Percentiles rank a stretch among this genome's conserved stretches.
These are phyloP conservation scores for Fratercula arctica DNA, from an alignment of 2,797 vertebrate genomes.

Conservation along the genomic window DNA sequence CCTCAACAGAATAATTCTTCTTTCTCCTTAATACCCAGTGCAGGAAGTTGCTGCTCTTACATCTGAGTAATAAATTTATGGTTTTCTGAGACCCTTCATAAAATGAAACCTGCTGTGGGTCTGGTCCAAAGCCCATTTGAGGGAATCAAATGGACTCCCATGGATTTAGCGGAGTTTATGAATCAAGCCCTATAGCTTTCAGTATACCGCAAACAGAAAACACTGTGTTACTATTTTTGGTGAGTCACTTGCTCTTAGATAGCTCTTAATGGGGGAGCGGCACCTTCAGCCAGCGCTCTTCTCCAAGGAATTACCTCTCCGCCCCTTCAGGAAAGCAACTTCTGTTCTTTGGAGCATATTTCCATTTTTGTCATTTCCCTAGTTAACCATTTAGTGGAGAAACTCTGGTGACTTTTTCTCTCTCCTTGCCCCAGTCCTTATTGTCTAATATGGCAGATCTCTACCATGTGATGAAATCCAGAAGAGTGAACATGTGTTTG, in stretches of 20 bases:
- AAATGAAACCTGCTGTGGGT: slow-evolving; percentile 17
- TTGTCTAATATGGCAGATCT: neutral
- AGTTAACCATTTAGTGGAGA: neutral
- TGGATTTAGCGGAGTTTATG: slow-evolving; percentile 19
- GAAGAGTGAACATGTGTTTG: neutral
- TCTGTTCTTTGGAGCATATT: neutral
- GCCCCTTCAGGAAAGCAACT: neutral
- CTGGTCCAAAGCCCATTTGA: slow-evolving; percentile 2
- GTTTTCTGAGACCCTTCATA: slow-evolving; percentile 31
- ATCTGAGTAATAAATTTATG: neutral
- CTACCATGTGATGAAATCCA: neutral
- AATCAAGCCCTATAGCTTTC: slow-evolving; percentile 10
- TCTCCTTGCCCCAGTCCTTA: neutral
- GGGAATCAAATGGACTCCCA: neutral
- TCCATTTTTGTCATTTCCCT: neutral
- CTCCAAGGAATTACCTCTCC: neutral
- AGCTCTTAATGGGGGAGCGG: neutral
- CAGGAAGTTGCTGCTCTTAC: slow-evolving; percentile 15
- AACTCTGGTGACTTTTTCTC: neutral
- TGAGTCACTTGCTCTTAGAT: neutral
- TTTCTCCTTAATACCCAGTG: neutral
- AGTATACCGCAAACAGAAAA: neutral
- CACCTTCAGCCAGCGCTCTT: neutral
- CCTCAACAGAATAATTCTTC: neutral
- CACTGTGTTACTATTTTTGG: neutral